Evolutionary conservation across 2,113 vertebrate species (phyloP).

Genomic region (Athene cunicularia): DNA sequence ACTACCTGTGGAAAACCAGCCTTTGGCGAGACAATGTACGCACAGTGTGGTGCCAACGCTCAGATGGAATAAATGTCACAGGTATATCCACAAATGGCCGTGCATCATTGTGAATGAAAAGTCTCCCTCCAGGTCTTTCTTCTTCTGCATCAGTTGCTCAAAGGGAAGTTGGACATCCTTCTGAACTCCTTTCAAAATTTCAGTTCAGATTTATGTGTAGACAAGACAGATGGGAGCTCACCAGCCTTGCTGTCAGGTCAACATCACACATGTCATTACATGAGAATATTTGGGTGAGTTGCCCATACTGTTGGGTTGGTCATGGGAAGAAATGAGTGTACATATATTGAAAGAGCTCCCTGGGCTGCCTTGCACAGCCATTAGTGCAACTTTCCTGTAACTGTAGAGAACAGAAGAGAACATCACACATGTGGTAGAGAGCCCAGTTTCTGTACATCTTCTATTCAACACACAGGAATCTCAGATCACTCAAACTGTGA

Average conservation of each 20-base stretch:
- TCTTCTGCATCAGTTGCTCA: neutral
- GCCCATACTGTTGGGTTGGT: neutral
- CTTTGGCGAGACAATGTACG: conserved; percentile 90
- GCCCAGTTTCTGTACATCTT: neutral
- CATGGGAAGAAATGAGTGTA: neutral
- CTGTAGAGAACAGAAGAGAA: neutral
- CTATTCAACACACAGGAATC: neutral
- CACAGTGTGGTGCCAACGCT: conserved; percentile 94
- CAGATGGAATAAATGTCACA: conserved; percentile 94
- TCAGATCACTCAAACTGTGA: neutral
- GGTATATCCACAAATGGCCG: conserved; percentile 71
- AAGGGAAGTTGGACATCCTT: neutral
- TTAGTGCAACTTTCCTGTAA: neutral
- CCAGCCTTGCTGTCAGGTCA: neutral
- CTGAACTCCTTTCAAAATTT: neutral
- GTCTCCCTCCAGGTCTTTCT: neutral
- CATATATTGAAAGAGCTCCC: neutral
- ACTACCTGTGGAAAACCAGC: conserved; percentile 89
- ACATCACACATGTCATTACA: neutral
- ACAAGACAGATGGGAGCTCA: neutral
- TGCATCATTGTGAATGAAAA: rapidly evolving
- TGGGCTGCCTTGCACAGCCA: neutral
- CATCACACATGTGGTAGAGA: rapidly evolving
- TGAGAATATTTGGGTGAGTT: neutral
- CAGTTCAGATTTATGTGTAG: neutral